Evolutionary conservation across 2,113 vertebrate genomes (phyloP), one percentile per base, ranked within the genome.

Genomic region (Nannobrachium achirus): DNA sequence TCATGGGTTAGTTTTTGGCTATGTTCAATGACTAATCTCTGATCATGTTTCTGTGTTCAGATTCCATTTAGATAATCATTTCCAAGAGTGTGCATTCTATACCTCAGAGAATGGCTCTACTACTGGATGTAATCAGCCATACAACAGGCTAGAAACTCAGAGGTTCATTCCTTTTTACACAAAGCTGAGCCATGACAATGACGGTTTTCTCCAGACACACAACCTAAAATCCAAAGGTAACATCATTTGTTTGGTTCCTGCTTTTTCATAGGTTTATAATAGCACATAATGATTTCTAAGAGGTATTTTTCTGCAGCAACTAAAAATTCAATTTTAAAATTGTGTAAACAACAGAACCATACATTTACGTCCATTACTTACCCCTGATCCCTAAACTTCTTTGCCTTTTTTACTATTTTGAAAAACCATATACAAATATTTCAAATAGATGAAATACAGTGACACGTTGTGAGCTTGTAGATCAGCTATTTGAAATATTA

Each of bases 121-220:
- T 7, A 75, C 10, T 8, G 89, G 88, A 63, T 91, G 90, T 10
- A 53, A 41, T 0, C 76, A 46, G 7, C 71, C 78, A 25, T 83
- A 39, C 18, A 0, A 0, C 0, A 0, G 1, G 0, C 40, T 70
- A 15, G 0, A 0, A 25, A 45, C 8, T 15, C 6, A 16, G 1
- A 78, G 77, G 64, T 90, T 89, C 51, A 0, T 0, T 0, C 1
- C 5, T 0, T 86, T 88, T 76, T 1, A 65, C 9, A 86, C 77
- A 10, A 16, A 0, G 39, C 77, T 91, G 56, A 2, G 0, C 4
- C 15, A 63, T 1, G 73, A 33, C 33, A 41, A 71, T 1, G 0
- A 14, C 3, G 59, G 0, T 0, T 3, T 4, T 40, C 0, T 0
- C 0, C 9, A 18, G 10, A 0, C 0, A 0, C 73, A 67, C 46